A percentile compares a stretch with the other conserved stretches of the same genome.
Evolutionary conservation across 2,113 vertebrate species (phyloP).

Genomic region (Tor tambroides): DNA sequence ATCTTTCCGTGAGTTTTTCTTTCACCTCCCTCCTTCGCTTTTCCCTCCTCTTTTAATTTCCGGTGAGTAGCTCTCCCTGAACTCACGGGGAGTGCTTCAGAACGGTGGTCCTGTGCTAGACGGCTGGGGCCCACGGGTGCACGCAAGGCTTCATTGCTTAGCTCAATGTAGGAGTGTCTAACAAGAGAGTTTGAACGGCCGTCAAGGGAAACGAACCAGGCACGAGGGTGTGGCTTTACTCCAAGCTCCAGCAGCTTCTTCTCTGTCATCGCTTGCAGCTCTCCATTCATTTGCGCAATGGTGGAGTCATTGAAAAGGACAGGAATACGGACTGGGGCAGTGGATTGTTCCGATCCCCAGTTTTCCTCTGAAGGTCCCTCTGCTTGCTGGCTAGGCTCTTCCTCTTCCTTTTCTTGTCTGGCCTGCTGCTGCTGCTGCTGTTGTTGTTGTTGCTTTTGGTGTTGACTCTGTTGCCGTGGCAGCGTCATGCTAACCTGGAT

Average conservation of each 20-base stretch:
- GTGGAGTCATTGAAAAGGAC: conserved; percentile 84
- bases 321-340: conserved; percentile 81
- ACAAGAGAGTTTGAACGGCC: conserved; percentile 83
- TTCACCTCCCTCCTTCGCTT: conserved; percentile 56
- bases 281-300: conserved; percentile 84
- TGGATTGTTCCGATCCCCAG: conserved; percentile 72
- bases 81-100: conserved; percentile 61
- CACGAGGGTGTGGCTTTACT: conserved; percentile 81
- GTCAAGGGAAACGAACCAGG: conserved; percentile 86
- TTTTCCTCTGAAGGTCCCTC: conserved; percentile 67
- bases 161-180: conserved; percentile 86
- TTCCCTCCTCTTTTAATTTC: conserved; percentile 64
- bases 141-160: conserved; percentile 67
- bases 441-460: conserved; percentile 60
- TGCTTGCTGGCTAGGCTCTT: conserved; percentile 38
- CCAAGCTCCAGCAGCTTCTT: conserved; percentile 83
- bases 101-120: conserved; percentile 56
- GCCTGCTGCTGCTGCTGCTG: conserved; percentile 63
- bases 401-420: conserved; percentile 58
- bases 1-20: conserved; percentile 65
- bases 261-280: conserved; percentile 83
- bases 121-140: conserved; percentile 58
- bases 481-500: conserved; percentile 64
- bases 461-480: conserved; percentile 65
- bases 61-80: conserved; percentile 70